Conservation (phyloP, 1,140 invertebrate genomes). For the Philaenus spumarius region DNA sequence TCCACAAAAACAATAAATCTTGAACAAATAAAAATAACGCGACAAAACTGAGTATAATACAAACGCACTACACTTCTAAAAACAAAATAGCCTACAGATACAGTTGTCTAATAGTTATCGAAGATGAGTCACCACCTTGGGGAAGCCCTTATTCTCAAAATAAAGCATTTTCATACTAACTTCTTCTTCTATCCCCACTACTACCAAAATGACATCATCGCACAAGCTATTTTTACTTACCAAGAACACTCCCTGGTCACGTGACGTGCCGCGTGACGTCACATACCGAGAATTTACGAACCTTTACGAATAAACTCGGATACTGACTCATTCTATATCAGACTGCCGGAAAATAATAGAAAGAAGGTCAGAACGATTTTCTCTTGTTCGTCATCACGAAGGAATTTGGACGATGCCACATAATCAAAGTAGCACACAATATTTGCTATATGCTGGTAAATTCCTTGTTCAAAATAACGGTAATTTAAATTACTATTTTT, state of each 20-base stretch:
- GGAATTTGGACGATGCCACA: too few species aligned
- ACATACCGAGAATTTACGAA: background rate
- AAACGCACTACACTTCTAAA: background rate
- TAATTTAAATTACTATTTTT: too few species aligned
- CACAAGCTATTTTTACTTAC: conserved; percentile 13
- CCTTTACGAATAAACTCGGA: background rate
- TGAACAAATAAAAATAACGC: background rate
- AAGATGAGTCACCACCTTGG: conserved; percentile 13
- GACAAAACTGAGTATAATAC: background rate
- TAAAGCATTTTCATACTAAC: background rate
- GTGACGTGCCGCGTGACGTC: conserved; percentile 8
- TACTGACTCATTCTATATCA: too few species aligned
- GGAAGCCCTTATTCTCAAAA: conserved; percentile 13
- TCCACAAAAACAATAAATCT: background rate
- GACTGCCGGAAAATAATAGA: too few species aligned
- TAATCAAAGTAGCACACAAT: too few species aligned
- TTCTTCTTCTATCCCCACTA: background rate
- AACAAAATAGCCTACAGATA: background rate
- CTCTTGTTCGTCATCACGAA: too few species aligned
- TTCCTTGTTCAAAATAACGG: too few species aligned
- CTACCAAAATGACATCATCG: conserved; percentile 8
- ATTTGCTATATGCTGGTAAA: too few species aligned
- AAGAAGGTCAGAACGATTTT: too few species aligned
- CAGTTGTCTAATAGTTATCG: background rate
- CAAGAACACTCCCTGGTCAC: conserved; percentile 14